Base-by-base conservation (phyloP, 1,140 invertebrate genomes). In the Stenopsyche tienmushanensis region DNA sequence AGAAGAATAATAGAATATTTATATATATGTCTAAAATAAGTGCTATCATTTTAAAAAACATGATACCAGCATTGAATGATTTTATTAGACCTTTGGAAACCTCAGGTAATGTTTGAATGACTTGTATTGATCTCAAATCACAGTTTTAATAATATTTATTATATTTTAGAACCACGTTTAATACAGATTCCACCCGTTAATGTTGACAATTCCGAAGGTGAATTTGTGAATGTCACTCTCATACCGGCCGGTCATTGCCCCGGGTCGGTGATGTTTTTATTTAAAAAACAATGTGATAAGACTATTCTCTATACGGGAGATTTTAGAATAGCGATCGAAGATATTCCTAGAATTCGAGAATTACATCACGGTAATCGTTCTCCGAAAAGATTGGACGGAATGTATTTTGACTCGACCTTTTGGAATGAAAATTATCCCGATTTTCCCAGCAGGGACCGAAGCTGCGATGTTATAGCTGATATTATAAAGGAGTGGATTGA, bases 401-500 rank as follows among this genome's bases (percentile, higher is more conserved):
- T 90, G 34, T 90, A 90, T 73, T 76, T 90, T 5, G 89, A 91
- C 72, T 88, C 88, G 13, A 91, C 88, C 1, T 90, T 90, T 72
- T 81, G 87, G 20, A 71, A 77, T 50, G 57, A 74, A 34, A 39
- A 71, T 1, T 86, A 83, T 68, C 57, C 71, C 1, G 63, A 72
- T 44, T 87, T 90, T 64, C 88, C 88, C 0, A 82, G 75, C 65
- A 76, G 88, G 50, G 74, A 77, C 24, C 79, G 85, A 17, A 84
- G 83, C 71, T 68, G 85, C 0, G 65, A 76, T 0, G 74, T 79
- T 60, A 76, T 87, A 34, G 75, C 80, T 25, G 60, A 73, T 34
- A 65, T 83, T 23, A 79, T 84, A 7, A 72, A 75, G 60, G 70
- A 83, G 10, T 90, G 86, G 86, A 72, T 88, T 25, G 62, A 73